Evolutionary conservation across 2,797 vertebrate species (phyloP), one percentile per base, ranked within the genome.

Genomic region (Pitangus sulphuratus): DNA sequence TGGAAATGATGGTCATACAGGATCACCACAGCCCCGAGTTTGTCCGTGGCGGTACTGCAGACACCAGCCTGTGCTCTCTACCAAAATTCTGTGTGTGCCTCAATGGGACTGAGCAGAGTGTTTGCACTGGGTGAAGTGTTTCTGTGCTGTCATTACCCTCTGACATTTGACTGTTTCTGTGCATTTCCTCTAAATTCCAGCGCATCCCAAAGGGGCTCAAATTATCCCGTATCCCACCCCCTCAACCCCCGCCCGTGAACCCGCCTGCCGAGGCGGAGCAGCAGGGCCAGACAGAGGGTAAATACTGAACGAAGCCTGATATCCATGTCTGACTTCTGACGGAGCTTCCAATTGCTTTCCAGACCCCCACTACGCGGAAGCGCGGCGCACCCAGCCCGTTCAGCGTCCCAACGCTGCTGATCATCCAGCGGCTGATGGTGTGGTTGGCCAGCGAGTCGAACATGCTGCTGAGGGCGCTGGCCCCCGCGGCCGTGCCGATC

Each of bases 381-480:
- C 11, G 1, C 22, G 61, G 86, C 76, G 0, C 91, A 99, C 99
- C 99, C 30, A 99, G 98, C 40, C 99, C 99, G 1, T 98, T 98
- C 87, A 99, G 90, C 0, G 99, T 99, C 74, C 99, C 99, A 3
- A 99, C 97, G 33, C 98, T 98, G 91, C 96, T 97, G 74, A 98
- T 98, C 98, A 99, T 99, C 98, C 98, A 99, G 95, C 77, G 98
- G 75, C 99, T 99, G 98, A 99, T 99, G 97, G 98, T 99, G 97
- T 99, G 99, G 97, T 99, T 99, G 96, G 99, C 99, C 97, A 99
- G 97, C 0, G 99, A 99, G 97, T 99, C 99, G 1, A 99, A 99
- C 99, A 99, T 99, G 98, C 98, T 99, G 98, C 99, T 99, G 81
- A 99, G 98, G 16, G 99, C 99, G 0, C 99, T 99, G 75, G 99